Conservation (phyloP, 1,140 invertebrate species). For the Spodoptera frugiperda region DNA sequence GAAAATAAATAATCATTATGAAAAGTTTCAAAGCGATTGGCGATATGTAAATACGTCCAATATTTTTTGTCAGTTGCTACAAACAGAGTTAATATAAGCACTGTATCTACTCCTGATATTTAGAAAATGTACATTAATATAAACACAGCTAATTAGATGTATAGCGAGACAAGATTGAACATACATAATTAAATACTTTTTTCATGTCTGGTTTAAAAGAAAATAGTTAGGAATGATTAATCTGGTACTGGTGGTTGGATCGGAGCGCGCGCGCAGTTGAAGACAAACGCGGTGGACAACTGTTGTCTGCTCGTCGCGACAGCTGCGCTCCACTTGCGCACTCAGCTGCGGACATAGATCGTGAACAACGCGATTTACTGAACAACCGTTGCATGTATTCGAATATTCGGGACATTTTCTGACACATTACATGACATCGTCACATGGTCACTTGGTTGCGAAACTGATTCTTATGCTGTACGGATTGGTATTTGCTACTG, state of each 20-base stretch:
- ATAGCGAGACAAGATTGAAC: conserved; percentile 1
- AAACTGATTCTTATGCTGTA: neutral
- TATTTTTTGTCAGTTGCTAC: neutral
- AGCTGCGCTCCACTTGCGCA: conserved; percentile 80
- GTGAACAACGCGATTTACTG: conserved; percentile 20
- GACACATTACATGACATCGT: neutral
- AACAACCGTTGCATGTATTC: conserved; percentile 15
- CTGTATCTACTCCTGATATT: too few species aligned
- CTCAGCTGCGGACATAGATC: conserved; percentile 45
- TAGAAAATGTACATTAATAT: too few species aligned
- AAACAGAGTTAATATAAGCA: too few species aligned
- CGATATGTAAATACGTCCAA: neutral
- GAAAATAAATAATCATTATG: conserved; percentile 4
- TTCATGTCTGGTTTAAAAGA: conserved; percentile 50
- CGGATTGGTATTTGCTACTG: neutral
- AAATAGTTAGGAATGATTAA: conserved; percentile 72
- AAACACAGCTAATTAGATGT: neutral
- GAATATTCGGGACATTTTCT: conserved; percentile 4
- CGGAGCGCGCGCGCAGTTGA: conserved; percentile 66
- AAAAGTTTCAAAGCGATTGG: neutral
- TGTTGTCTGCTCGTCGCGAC: conserved; percentile 82
- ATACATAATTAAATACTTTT: conserved; percentile 32
- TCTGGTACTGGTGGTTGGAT: conserved; percentile 60
- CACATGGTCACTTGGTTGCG: neutral
- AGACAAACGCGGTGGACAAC: conserved; percentile 77